phyloP scores from a whole-genome alignment of 2,113 vertebrate species.

The Coreoperca whiteheadi region DNA sequence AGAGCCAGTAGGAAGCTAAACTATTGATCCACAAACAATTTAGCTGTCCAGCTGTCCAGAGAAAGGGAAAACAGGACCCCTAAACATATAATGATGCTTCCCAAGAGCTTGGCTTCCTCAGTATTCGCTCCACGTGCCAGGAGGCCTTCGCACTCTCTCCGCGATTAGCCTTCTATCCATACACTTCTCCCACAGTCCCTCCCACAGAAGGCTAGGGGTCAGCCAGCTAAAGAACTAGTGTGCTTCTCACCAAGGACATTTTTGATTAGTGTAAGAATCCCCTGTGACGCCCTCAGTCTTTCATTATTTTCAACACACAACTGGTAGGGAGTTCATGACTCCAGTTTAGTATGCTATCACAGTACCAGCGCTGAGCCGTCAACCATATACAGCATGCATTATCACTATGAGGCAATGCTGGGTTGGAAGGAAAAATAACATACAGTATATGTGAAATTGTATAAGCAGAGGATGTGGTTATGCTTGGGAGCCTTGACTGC shows the following conservation, averaged over 20 bases:
- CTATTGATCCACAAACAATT: constrained; percentile 86
- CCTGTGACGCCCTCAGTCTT: constrained; percentile 30
- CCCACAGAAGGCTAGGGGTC: constrained; percentile 35
- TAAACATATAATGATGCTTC: constrained; percentile 80
- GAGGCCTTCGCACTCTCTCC: constrained; percentile 57
- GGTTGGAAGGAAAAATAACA: constrained; percentile 10
- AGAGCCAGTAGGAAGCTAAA: constrained; percentile 77
- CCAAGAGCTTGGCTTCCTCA: constrained; percentile 60
- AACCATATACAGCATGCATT: background rate
- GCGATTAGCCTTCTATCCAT: constrained; percentile 46
- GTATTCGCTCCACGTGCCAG: constrained; percentile 70
- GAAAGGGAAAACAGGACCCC: constrained; percentile 72
- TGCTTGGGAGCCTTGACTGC: constrained; percentile 13
- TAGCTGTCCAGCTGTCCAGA: constrained; percentile 76
- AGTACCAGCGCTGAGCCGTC: background rate
- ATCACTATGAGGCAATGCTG: background rate
- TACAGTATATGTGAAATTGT: constrained; percentile 9
- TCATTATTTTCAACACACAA: constrained; percentile 25
- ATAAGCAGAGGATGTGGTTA: constrained; percentile 1
- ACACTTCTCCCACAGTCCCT: constrained; percentile 50
- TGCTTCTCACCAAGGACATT: constrained; percentile 51
- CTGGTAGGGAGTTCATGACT: constrained; percentile 24
- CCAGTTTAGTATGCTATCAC: constrained; percentile 6
- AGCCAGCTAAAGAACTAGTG: constrained; percentile 30
- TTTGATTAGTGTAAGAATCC: constrained; percentile 41